Evolutionary conservation across 2,888 invertebrate genomes (phyloP).

Genomic region (Cylindroiulus punctatus): DNA sequence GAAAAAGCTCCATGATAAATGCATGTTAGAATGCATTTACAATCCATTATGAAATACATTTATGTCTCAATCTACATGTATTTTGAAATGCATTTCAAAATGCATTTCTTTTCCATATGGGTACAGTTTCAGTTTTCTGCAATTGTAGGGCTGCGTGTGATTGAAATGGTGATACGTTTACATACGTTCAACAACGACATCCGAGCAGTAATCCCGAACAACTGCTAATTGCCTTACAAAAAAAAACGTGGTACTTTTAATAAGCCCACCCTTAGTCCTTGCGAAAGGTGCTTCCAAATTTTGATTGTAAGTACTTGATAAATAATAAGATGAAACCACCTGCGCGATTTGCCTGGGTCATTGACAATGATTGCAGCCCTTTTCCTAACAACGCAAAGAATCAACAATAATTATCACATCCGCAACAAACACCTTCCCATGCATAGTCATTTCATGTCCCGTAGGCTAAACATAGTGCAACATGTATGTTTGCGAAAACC

Average conservation of each 20-base stretch:
- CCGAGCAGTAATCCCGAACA: not conserved
- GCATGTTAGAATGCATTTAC: too few relatives aligned
- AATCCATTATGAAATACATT: too few relatives aligned
- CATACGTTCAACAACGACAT: too few relatives aligned
- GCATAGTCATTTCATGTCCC: not conserved
- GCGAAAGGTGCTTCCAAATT: not conserved
- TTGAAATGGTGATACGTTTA: too few relatives aligned
- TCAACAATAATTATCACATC: conserved; percentile 45
- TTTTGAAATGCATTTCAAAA: too few relatives aligned
- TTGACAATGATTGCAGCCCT: conserved; percentile 47
- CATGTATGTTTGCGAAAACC: not conserved
- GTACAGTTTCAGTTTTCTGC: too few relatives aligned
- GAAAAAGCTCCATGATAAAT: too few relatives aligned
- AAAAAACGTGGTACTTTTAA: not conserved
- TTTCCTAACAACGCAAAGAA: conserved; percentile 13
- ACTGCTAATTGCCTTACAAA: not conserved
- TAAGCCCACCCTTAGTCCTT: conserved; percentile 15
- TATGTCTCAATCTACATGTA: too few relatives aligned
- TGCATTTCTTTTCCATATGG: too few relatives aligned
- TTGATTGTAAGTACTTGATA: conserved; percentile 9
- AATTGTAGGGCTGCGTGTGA: too few relatives aligned
- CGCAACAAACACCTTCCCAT: conserved; percentile 48
- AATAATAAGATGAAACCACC: conserved; percentile 12
- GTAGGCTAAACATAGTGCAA: not conserved
- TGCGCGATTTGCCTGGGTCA: conserved; percentile 6